Evolutionary conservation across 2,113 vertebrate genomes (phyloP).

Genomic region (Ameiurus melas): DNA sequence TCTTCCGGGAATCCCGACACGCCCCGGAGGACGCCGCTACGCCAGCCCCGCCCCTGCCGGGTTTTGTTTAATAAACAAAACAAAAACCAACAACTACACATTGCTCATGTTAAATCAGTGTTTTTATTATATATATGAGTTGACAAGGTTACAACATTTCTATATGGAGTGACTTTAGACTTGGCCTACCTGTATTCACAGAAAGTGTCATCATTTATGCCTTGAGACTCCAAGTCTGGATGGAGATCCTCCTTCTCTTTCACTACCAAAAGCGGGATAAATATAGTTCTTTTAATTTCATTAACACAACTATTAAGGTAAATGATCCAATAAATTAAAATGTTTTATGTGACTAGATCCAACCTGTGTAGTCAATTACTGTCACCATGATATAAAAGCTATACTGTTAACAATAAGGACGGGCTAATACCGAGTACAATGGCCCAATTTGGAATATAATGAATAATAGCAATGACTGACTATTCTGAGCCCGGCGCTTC

Average conservation of each 20-base stretch:
- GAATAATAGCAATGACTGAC: not conserved
- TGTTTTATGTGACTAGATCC: slow-evolving; percentile 9
- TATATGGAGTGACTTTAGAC: slow-evolving; percentile 38
- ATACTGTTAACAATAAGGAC: not conserved
- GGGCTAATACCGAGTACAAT: not conserved
- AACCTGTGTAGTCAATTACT: slow-evolving; percentile 12
- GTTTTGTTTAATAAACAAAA: too few relatives aligned
- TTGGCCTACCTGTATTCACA: slow-evolving; percentile 94
- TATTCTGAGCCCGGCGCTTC: not conserved
- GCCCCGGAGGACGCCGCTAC: too few relatives aligned
- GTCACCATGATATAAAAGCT: not conserved
- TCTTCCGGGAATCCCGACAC: too few relatives aligned
- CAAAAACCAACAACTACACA: too few relatives aligned
- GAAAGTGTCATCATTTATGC: slow-evolving; percentile 94
- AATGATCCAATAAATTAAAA: slow-evolving; percentile 45
- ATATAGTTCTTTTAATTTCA: slow-evolving; percentile 18
- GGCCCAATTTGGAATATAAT: not conserved
- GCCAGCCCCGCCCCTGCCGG: too few relatives aligned
- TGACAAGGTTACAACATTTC: not conserved
- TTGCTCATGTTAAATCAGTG: too few relatives aligned
- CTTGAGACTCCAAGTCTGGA: slow-evolving; percentile 91
- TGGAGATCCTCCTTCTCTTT: slow-evolving; percentile 98
- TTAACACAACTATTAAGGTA: slow-evolving; percentile 31
- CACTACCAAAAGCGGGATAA: slow-evolving; percentile 69
- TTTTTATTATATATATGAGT: not conserved